phyloP scores from a whole-genome alignment of 2,113 vertebrate species.

The Burhinus bistriatus region DNA sequence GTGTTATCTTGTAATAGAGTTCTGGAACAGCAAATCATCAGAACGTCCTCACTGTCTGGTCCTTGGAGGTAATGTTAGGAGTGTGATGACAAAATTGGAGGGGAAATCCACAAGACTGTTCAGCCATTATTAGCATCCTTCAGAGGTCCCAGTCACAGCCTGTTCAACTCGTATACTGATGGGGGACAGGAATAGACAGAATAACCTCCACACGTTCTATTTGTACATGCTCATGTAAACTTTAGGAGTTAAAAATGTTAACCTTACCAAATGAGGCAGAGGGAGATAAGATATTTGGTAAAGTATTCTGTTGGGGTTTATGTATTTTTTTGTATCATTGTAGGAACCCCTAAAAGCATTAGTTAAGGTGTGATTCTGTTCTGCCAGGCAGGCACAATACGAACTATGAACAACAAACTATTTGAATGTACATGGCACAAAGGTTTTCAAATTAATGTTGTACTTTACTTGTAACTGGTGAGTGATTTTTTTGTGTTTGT shows the following conservation, averaged over 20 bases:
- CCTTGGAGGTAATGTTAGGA: not conserved
- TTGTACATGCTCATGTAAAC: not conserved
- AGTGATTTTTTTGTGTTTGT: not conserved
- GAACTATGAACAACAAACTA: not conserved
- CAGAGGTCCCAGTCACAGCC: not conserved
- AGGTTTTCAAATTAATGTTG: not conserved
- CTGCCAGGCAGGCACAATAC: not conserved
- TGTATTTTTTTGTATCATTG: not conserved
- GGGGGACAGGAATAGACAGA: not conserved
- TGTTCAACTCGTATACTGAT: accelerated
- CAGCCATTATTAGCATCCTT: not conserved
- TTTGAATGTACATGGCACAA: not conserved
- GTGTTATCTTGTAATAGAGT: accelerated
- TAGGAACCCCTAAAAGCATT: not conserved
- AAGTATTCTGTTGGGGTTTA: not conserved
- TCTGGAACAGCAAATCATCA: not conserved
- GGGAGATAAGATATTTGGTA: not conserved
- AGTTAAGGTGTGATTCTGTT: not conserved
- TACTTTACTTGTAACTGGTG: not conserved
- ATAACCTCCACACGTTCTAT: accelerated
- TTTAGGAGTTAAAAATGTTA: not conserved
- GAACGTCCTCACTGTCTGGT: not conserved
- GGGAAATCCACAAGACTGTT: not conserved
- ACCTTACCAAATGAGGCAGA: not conserved
- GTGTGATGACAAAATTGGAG: not conserved